Evolutionary conservation across 2,113 vertebrate genomes (phyloP).

Genomic region (Notothenia coriiceps): DNA sequence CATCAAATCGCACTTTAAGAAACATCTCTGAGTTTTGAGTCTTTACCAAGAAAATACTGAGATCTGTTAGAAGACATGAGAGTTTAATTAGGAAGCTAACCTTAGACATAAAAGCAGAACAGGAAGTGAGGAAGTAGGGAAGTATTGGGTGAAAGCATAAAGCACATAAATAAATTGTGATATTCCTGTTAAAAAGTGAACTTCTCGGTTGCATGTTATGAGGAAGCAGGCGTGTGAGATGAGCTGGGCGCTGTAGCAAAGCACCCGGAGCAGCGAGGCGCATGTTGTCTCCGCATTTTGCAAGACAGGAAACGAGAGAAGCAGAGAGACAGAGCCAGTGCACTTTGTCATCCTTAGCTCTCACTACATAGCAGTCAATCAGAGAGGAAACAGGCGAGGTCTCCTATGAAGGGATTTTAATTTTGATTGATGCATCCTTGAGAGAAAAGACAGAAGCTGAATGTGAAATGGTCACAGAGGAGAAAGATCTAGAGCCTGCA

Average conservation of each 20-base stretch:
- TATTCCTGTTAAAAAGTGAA: slow-evolving; percentile 30
- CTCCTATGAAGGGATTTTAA: slow-evolving; percentile 10
- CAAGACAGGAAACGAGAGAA: slow-evolving; percentile 73
- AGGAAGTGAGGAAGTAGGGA: slow-evolving; percentile 37
- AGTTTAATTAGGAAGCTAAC: not conserved
- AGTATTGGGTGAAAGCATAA: slow-evolving; percentile 31
- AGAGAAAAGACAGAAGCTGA: not conserved
- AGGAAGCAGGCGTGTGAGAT: slow-evolving; percentile 51
- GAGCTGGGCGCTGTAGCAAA: slow-evolving; percentile 21
- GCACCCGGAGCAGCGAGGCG: slow-evolving; percentile 27
- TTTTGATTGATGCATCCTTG: slow-evolving; percentile 21
- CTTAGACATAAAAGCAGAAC: slow-evolving; percentile 22
- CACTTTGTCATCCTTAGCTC: not conserved
- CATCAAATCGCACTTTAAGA: not conserved
- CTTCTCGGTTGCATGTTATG: slow-evolving; percentile 36
- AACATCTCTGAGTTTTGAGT: not conserved
- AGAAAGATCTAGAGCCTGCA: slow-evolving; percentile 69
- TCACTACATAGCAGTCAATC: not conserved
- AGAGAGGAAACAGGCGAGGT: not conserved
- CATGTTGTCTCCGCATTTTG: slow-evolving; percentile 51
- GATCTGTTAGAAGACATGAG: not conserved
- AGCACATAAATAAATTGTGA: not conserved
- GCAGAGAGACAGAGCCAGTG: slow-evolving; percentile 8
- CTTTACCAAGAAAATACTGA: not conserved
- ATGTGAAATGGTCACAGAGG: slow-evolving; percentile 79